Conservation (phyloP, 2,113 vertebrate species). For the Paramisgurnus dabryanus region DNA sequence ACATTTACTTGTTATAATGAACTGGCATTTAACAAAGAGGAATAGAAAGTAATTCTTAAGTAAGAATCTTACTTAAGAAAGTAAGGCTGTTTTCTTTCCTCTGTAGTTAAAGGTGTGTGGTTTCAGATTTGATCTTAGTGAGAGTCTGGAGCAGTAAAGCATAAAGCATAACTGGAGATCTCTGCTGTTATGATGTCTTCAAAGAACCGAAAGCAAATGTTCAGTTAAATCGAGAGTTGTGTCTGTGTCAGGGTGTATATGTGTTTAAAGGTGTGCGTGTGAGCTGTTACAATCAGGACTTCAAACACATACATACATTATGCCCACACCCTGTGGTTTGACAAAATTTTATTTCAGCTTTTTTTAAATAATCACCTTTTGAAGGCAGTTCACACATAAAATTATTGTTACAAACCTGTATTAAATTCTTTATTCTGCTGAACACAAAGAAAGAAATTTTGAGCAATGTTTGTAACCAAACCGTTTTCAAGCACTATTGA, state of each 20-base stretch:
- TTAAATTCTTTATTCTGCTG: too few relatives aligned
- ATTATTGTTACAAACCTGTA: too few relatives aligned
- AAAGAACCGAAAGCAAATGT: neutral
- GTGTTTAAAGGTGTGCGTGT: neutral
- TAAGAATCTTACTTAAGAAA: neutral
- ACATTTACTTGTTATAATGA: neutral
- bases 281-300: neutral
- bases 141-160: neutral
- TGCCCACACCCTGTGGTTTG: neutral
- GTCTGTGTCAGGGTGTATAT: slow-evolving; percentile 15
- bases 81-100: neutral
- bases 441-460: too few relatives aligned
- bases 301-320: neutral
- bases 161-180: neutral
- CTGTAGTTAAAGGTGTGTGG: neutral
- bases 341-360: too few relatives aligned
- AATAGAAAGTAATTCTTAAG: neutral
- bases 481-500: too few relatives aligned
- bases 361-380: too few relatives aligned
- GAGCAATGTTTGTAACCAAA: too few relatives aligned
- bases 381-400: too few relatives aligned
- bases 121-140: neutral
- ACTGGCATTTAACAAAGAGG: neutral
- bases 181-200: neutral
- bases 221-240: neutral